Percentiles rank a stretch among this genome's conserved stretches.
phyloP scores from a whole-genome alignment of 1,140 invertebrate species.

The Panagrolaimus sp. region DNA sequence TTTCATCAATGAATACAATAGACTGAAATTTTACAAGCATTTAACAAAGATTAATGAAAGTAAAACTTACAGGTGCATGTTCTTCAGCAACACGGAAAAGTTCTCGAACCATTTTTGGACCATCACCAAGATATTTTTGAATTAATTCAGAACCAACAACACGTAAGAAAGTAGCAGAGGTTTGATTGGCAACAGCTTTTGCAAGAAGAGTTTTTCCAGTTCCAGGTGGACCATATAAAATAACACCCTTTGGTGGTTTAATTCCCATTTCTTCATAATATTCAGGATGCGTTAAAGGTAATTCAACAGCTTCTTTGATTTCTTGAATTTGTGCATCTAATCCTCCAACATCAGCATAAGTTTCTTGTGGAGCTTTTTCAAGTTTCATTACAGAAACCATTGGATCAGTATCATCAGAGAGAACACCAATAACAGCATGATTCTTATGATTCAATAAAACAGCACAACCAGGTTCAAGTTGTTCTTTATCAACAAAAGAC shows the following conservation, averaged over 20 bases:
- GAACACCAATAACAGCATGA: constrained; percentile 94
- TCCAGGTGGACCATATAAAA: constrained; percentile 93
- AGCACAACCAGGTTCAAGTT: constrained; percentile 95
- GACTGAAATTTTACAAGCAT: constrained; percentile 62
- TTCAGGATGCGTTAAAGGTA: constrained; percentile 96
- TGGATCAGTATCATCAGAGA: constrained; percentile 98
- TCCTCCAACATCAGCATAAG: constrained; percentile 98
- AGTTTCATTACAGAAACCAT: constrained; percentile 99
- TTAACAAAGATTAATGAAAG: constrained; percentile 15
- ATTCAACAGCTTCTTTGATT: constrained; percentile 97
- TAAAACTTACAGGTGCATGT: constrained; percentile 72
- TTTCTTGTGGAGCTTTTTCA: constrained; percentile 93
- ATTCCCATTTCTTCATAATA: constrained; percentile 99
- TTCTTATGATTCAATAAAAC: constrained; percentile 96
- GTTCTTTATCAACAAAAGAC: constrained; percentile 99
- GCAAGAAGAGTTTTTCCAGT: constrained; percentile 97
- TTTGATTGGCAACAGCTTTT: constrained; percentile 99
- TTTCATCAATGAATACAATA: constrained; percentile 99
- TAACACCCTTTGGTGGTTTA: constrained; percentile 97
- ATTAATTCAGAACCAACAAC: constrained; percentile 98
- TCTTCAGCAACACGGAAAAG: constrained; percentile 96
- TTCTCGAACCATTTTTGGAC: constrained; percentile 94
- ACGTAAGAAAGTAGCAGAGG: constrained; percentile 93
- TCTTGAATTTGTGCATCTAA: constrained; percentile 99
- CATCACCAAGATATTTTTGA: constrained; percentile 98